These are phyloP conservation scores for Choloepus didactylus DNA, from an alignment of 2,797 vertebrate species.

Conservation along the genomic window DNA sequence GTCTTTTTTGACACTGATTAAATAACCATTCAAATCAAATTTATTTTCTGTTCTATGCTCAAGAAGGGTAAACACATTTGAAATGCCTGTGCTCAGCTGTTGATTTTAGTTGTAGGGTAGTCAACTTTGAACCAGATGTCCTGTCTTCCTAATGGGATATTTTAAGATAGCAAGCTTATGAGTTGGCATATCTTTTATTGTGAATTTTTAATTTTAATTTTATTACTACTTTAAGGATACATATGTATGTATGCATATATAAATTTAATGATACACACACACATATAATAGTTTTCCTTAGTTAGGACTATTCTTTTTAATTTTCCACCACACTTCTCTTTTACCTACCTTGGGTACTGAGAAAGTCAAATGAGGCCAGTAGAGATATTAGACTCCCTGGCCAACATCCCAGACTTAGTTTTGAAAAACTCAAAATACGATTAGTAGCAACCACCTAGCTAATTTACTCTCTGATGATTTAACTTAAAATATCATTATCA, in stretches of 20 bases:
- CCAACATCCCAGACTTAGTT: neutral
- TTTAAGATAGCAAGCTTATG: conserved; percentile 9
- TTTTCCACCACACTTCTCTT: neutral
- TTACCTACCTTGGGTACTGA: neutral
- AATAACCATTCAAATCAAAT: conserved; percentile 13
- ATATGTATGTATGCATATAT: neutral
- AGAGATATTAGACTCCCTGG: neutral
- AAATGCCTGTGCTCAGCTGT: neutral
- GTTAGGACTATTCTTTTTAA: neutral
- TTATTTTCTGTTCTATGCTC: neutral
- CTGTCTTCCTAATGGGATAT: neutral
- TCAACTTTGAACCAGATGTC: neutral
- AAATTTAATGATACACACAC: neutral
- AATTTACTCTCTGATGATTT: neutral
- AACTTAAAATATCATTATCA: conserved; percentile 11
- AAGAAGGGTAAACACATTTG: neutral
- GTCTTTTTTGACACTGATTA: neutral
- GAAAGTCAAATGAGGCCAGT: neutral
- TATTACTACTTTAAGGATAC: neutral
- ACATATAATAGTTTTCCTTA: neutral
- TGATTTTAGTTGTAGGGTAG: neutral
- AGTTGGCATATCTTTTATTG: neutral
- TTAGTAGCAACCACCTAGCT: neutral
- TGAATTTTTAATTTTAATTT: conserved; percentile 5
- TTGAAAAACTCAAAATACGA: neutral